phyloP scores from a whole-genome alignment of 1,140 invertebrate species.

The Linepithema humile region DNA sequence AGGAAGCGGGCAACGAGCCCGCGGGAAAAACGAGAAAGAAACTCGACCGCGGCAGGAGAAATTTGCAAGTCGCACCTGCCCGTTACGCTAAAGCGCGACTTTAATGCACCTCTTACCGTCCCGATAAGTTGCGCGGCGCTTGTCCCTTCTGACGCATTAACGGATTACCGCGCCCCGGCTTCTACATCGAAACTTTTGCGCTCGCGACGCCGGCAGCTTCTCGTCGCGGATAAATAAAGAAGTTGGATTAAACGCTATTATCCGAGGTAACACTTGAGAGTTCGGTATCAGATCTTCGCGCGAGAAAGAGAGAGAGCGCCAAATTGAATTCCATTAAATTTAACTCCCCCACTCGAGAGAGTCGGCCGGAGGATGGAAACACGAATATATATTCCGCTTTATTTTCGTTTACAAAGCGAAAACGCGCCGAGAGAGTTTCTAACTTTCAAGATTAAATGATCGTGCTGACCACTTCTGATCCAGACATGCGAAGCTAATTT shows the following conservation, averaged over 20 bases:
- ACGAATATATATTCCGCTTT: neutral
- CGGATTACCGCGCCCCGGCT: neutral
- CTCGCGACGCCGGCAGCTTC: neutral
- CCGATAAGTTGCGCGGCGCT: constrained; percentile 5
- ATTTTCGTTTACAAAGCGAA: neutral
- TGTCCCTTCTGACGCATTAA: constrained; percentile 3
- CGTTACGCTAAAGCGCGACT: constrained; percentile 26
- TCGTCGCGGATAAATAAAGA: neutral
- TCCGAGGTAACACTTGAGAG: neutral
- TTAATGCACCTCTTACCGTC: constrained; percentile 2
- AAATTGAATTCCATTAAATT: neutral
- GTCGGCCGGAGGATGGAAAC: neutral
- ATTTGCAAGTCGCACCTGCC: constrained; percentile 49
- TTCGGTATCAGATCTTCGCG: neutral
- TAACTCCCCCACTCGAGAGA: neutral
- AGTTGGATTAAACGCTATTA: constrained; percentile 6
- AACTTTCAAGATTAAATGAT: constrained; percentile 9
- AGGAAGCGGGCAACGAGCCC: neutral
- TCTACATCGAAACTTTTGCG: neutral
- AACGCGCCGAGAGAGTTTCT: neutral
- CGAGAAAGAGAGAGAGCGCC: too few species aligned
- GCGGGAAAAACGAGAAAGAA: constrained; percentile 35
- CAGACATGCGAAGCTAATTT: constrained; percentile 1
- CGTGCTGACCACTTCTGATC: neutral
- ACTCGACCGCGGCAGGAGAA: constrained; percentile 8